Conservation (phyloP, 2,888 invertebrate genomes). For the Luperina nickerlii region DNA sequence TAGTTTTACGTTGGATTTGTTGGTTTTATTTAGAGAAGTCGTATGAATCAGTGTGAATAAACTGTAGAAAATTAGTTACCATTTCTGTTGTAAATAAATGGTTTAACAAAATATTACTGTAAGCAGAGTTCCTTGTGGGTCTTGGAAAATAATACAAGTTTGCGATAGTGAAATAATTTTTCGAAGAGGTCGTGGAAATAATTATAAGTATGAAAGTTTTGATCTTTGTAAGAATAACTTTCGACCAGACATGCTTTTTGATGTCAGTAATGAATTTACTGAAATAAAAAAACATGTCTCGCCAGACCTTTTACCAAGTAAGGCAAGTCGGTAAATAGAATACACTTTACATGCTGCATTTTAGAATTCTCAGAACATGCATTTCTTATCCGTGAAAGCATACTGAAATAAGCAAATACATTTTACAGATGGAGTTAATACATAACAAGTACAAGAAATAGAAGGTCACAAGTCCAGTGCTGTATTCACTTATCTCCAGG, state of each 20-base stretch:
- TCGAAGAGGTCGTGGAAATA: background rate
- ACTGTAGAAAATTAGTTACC: background rate
- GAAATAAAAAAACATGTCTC: background rate
- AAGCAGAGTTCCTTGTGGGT: background rate
- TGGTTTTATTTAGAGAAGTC: background rate
- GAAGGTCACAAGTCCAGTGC: constrained; percentile 19
- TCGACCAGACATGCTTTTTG: background rate
- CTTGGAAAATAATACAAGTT: background rate
- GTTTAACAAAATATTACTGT: background rate
- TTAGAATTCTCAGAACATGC: background rate
- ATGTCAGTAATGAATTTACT: background rate
- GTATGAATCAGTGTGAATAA: background rate
- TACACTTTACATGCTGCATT: background rate
- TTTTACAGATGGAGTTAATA: constrained; percentile 2
- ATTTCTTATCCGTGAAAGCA: constrained; percentile 8
- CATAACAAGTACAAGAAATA: background rate
- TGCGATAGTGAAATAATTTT: background rate
- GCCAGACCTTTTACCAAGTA: background rate
- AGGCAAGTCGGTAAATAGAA: background rate
- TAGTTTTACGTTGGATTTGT: background rate
- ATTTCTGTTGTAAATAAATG: background rate
- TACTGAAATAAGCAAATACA: constrained; percentile 4
- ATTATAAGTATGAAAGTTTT: background rate
- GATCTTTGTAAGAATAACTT: background rate
- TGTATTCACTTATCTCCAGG: constrained; percentile 28